These are phyloP conservation scores for Mesochorus sp. DNA, from an alignment of 2,888 invertebrate genomes.

Conservation along the genomic window DNA sequence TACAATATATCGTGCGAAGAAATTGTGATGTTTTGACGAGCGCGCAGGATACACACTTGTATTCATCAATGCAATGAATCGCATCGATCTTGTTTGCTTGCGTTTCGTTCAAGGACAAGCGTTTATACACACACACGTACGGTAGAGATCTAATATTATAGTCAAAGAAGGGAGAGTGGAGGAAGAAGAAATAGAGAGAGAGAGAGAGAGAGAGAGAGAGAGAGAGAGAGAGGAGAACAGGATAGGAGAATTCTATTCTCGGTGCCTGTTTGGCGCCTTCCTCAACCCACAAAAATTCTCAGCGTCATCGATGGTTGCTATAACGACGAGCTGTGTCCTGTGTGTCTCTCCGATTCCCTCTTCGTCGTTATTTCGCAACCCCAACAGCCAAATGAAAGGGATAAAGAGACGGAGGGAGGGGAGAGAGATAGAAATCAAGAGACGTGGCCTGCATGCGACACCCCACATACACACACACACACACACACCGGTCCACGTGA, in stretches of 20 bases:
- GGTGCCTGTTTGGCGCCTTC: conserved; percentile 31
- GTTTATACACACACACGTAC: background rate
- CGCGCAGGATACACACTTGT: too few relatives aligned
- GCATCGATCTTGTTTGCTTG: conserved; percentile 28
- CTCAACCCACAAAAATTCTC: conserved; percentile 27
- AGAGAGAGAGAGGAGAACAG: background rate
- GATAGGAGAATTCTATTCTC: conserved; percentile 33
- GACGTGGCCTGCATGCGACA: conserved; percentile 5
- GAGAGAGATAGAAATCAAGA: background rate
- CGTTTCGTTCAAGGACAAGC: conserved; percentile 38
- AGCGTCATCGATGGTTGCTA: conserved; percentile 44
- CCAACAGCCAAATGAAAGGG: conserved; percentile 16
- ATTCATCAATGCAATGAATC: conserved; percentile 27
- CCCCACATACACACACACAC: too few relatives aligned
- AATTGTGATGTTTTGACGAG: too few relatives aligned
- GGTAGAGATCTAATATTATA: background rate
- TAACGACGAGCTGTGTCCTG: conserved; percentile 33
- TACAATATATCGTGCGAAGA: too few relatives aligned
- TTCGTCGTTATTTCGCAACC: conserved; percentile 28
- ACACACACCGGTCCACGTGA: conserved; percentile 35
- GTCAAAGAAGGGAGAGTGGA: background rate
- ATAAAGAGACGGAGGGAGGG: too few relatives aligned
- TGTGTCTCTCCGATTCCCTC: background rate
- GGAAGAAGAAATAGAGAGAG: background rate
- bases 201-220: background rate